These are phyloP conservation scores for Cacatua alba DNA, from an alignment of 2,113 vertebrate species.

Conservation along the genomic window DNA sequence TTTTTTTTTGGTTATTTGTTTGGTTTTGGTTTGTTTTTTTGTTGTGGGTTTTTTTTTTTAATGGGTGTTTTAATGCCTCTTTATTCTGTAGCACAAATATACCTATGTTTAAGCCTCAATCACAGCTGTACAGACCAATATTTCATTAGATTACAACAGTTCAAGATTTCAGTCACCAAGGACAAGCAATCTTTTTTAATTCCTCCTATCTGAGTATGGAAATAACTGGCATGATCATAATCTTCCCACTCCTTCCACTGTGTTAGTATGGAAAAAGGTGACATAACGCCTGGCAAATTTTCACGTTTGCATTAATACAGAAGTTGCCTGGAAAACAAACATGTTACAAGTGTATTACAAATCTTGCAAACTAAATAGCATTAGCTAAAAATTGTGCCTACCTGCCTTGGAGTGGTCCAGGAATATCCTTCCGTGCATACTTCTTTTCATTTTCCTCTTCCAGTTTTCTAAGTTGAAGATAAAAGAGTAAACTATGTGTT, in stretches of 20 bases:
- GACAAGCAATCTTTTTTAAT: background rate
- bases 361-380: background rate
- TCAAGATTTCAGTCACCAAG: background rate
- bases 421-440: constrained; percentile 84
- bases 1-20: background rate
- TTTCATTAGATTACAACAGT: background rate
- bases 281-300: background rate
- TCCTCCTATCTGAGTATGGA: background rate
- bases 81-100: background rate
- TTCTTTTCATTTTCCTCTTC: constrained; percentile 79
- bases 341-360: background rate
- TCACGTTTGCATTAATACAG: background rate
- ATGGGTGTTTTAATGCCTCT: background rate
- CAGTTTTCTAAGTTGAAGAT: constrained; percentile 73
- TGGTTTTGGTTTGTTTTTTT: background rate
- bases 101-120: background rate
- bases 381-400: constrained; percentile 57
- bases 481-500: constrained; percentile 8
- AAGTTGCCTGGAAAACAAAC: background rate
- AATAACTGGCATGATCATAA: background rate
- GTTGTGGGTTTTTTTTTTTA: background rate
- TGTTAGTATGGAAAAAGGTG: background rate
- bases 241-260: too few species aligned
- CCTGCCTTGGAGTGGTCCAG: constrained; percentile 94
- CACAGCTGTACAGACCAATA: background rate